These are phyloP conservation scores for Festucalex cinctus DNA, from an alignment of 2,113 vertebrate genomes.

Conservation along the genomic window DNA sequence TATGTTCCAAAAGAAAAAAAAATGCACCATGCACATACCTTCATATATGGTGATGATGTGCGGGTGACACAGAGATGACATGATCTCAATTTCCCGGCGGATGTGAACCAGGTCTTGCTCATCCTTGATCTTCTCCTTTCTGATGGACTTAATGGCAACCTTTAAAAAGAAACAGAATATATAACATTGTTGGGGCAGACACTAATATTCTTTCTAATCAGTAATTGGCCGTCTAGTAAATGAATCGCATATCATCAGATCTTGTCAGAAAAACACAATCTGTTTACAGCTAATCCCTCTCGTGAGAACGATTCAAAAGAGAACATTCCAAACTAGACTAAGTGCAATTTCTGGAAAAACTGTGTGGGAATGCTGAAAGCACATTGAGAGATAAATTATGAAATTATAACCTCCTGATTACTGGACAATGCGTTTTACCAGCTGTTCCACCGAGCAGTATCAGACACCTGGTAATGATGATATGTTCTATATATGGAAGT, in stretches of 20 bases:
- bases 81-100: slow-evolving; percentile 95
- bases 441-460: too few species aligned
- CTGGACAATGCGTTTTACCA: too few species aligned
- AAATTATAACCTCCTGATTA: too few species aligned
- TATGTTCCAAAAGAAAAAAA: background rate
- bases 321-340: too few species aligned
- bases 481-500: too few species aligned
- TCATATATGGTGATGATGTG: slow-evolving; percentile 95
- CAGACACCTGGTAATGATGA: too few species aligned
- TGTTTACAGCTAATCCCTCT: background rate
- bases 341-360: too few species aligned
- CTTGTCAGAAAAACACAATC: background rate
- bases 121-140: slow-evolving; percentile 93
- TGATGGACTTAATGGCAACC: slow-evolving; percentile 97
- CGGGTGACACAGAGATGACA: slow-evolving; percentile 94
- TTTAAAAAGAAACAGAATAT: slow-evolving; percentile 38
- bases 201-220: background rate
- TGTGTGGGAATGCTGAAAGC: too few species aligned
- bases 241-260: background rate
- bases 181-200: background rate
- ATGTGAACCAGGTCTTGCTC: slow-evolving; percentile 93
- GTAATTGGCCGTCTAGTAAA: background rate
- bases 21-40: slow-evolving; percentile 71
- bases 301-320: too few species aligned
- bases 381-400: too few species aligned